Percentiles rank a stretch among this genome's conserved stretches.
Evolutionary conservation across 2,113 vertebrate species (phyloP).

Genomic region (Elephantulus edwardii): DNA sequence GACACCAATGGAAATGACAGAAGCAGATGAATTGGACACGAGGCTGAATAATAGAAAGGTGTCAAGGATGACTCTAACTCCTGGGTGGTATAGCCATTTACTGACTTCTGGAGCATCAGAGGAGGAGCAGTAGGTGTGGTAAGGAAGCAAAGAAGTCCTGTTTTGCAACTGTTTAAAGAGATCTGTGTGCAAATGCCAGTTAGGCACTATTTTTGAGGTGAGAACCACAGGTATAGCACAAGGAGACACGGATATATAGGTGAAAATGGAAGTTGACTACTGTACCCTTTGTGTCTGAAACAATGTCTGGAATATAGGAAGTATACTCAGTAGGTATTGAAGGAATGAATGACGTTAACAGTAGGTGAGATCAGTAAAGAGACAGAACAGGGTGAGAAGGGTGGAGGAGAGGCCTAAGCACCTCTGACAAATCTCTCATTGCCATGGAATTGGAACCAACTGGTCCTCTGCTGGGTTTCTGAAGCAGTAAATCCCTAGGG

Average conservation of each 20-base stretch:
- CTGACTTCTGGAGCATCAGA: background rate
- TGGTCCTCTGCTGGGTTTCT: too few relatives aligned
- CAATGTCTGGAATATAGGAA: background rate
- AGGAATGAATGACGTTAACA: background rate
- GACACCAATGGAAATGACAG: background rate
- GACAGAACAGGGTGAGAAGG: background rate
- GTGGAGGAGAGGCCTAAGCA: background rate
- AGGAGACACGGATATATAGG: background rate
- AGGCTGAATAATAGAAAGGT: background rate
- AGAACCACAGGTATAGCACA: background rate
- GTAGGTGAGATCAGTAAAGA: background rate
- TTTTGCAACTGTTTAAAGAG: background rate
- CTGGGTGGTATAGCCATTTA: background rate
- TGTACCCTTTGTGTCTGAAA: background rate
- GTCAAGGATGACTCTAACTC: background rate
- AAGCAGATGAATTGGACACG: background rate
- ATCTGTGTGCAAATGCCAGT: background rate
- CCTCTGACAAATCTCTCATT: background rate
- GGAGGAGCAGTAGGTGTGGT: background rate
- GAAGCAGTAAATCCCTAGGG: too few relatives aligned
- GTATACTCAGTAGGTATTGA: background rate
- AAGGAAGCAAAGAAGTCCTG: constrained; percentile 29
- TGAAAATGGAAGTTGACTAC: background rate
- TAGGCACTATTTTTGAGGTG: background rate
- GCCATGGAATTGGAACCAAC: too few relatives aligned